Conservation (phyloP, 2,797 vertebrate species). For the Poeciliopsis presidionis region DNA sequence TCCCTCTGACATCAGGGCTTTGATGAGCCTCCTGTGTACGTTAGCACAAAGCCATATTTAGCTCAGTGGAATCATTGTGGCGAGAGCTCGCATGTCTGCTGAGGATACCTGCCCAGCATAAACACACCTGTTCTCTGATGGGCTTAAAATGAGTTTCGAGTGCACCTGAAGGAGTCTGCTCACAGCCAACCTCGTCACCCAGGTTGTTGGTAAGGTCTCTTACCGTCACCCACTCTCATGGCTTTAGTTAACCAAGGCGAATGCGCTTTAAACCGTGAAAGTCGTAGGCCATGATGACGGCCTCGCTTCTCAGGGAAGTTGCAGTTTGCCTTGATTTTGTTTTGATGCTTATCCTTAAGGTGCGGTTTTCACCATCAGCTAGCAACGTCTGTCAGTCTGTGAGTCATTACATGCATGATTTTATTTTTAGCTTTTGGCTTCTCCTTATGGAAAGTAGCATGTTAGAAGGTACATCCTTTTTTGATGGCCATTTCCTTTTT, state of each 20-base stretch:
- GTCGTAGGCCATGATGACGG: background rate
- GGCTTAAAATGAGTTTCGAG: slow-evolving; percentile 60
- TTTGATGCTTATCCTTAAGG: background rate
- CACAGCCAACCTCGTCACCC: slow-evolving; percentile 22
- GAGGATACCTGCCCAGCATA: slow-evolving; percentile 67
- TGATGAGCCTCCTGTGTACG: slow-evolving; percentile 78
- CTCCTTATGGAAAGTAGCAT: slow-evolving; percentile 9
- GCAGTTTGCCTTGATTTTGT: slow-evolving; percentile 7
- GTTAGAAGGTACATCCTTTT: background rate
- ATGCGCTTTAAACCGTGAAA: background rate
- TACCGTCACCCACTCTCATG: slow-evolving; percentile 10
- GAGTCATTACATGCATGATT: slow-evolving; percentile 27
- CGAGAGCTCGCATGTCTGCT: slow-evolving; percentile 67
- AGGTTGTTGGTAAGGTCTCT: slow-evolving; percentile 60
- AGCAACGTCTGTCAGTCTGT: slow-evolving; percentile 29
- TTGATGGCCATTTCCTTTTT: background rate
- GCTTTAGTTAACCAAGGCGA: slow-evolving; percentile 22
- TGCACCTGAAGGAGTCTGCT: slow-evolving; percentile 57
- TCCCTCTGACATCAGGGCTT: slow-evolving; percentile 76
- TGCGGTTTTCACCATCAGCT: slow-evolving; percentile 8
- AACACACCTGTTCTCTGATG: slow-evolving; percentile 75
- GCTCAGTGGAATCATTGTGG: slow-evolving; percentile 74
- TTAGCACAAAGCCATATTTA: slow-evolving; percentile 83
- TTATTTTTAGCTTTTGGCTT: slow-evolving; percentile 12
- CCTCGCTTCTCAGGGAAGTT: background rate